Evolutionary conservation across 2,797 vertebrate species (phyloP).

Genomic region (Melanotaenia nigrans): DNA sequence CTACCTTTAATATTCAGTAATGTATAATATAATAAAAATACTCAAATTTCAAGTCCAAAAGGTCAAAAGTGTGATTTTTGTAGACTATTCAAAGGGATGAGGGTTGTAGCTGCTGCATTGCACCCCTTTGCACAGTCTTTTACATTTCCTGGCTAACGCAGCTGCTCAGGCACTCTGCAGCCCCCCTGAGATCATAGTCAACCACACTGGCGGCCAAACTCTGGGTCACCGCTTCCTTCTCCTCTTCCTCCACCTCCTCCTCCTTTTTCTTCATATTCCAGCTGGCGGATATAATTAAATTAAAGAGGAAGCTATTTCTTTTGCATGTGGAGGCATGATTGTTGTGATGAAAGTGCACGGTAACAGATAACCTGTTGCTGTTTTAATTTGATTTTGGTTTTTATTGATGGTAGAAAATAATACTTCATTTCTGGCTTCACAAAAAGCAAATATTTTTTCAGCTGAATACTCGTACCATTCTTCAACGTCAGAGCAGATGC

Average conservation of each 20-base stretch:
- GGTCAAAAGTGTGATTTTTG: background rate
- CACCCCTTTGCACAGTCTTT: constrained; percentile 7
- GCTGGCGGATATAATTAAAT: constrained; percentile 65
- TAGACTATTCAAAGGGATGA: background rate
- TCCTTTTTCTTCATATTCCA: constrained; percentile 47
- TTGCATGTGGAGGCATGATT: background rate
- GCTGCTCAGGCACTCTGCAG: constrained; percentile 43
- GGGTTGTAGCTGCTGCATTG: constrained; percentile 15
- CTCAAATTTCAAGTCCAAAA: background rate
- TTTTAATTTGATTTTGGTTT: background rate
- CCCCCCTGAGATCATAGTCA: constrained; percentile 47
- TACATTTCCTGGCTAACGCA: constrained; percentile 50
- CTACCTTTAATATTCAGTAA: too few relatives aligned
- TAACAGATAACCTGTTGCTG: background rate
- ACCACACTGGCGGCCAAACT: constrained; percentile 52
- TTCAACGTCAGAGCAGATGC: fast-evolving
- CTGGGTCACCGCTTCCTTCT: constrained; percentile 54
- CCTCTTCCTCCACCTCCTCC: constrained; percentile 12
- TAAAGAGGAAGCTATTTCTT: constrained; percentile 41
- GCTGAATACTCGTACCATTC: background rate
- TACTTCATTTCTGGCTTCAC: fast-evolving
- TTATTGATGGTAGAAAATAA: background rate
- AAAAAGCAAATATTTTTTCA: background rate
- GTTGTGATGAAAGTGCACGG: background rate
- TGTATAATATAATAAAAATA: too few relatives aligned